Evolutionary conservation across 1,140 invertebrate genomes (phyloP).

Genomic region (Cataglyphis hispanica): DNA sequence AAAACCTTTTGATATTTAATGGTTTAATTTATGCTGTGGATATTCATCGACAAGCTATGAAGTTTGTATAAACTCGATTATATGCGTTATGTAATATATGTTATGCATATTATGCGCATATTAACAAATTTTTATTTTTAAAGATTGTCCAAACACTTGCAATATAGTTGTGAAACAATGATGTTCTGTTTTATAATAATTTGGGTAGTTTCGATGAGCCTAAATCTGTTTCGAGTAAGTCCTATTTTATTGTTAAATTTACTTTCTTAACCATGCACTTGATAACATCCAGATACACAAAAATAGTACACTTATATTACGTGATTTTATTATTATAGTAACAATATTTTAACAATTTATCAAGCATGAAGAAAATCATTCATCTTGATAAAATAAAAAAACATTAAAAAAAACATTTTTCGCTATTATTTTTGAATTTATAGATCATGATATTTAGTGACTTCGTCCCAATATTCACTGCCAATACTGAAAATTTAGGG

Average conservation of each 20-base stretch:
- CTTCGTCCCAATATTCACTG: too few species aligned
- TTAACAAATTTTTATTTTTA: constrained; percentile 8
- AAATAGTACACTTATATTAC: too few species aligned
- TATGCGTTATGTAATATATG: not conserved
- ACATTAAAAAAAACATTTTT: too few species aligned
- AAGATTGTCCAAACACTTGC: not conserved
- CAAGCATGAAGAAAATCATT: too few species aligned
- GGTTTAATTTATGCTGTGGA: not conserved
- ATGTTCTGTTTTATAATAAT: not conserved
- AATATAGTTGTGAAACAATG: not conserved
- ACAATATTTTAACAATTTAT: too few species aligned
- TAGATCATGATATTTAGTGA: too few species aligned
- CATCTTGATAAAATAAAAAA: too few species aligned
- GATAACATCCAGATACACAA: too few species aligned
- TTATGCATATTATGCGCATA: not conserved
- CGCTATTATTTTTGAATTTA: too few species aligned
- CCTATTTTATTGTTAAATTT: not conserved
- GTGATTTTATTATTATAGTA: too few species aligned
- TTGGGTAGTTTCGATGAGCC: not conserved
- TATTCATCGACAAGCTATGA: constrained; percentile 30
- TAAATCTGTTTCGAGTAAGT: constrained; percentile 26
- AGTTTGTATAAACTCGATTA: not conserved
- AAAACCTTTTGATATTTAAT: not conserved
- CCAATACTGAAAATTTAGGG: too few species aligned
- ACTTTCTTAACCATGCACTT: not conserved